Base-by-base conservation (phyloP, 92 coral and sea anemone species). In the Porites rus region DNA sequence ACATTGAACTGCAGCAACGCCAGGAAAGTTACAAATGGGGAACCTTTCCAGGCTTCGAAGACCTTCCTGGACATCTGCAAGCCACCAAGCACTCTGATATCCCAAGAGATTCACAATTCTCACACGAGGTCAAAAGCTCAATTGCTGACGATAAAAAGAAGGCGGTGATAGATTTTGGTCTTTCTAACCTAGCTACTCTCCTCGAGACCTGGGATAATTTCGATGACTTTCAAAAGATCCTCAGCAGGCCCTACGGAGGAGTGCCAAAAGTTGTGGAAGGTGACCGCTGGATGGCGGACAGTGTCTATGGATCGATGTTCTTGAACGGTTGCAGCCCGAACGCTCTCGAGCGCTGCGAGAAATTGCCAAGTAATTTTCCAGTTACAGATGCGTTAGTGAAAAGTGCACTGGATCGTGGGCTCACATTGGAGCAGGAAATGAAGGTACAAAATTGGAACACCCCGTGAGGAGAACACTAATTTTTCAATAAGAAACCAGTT, bases 21-120 rank as follows among this genome's bases (percentile, higher is more conserved):
- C 87, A 90, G 46, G 88, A 76, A 24, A 28, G 20, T 8, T 92
- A 90, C 65, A 67, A 86, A 71, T 92, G 95, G 95, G 88, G 82
- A 24, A 65, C 18, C 59, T 54, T 68, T 25, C 89, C 79, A 22
- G 59, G 61, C 10, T 88, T 81, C 12, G 65, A 89, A 21, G 79
- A 84, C 8, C 67, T 85, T 66, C 91, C 93, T 19, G 93, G 91
- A 2, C 83, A 66, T 18, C 61, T 91, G n/a, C 59, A 91, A 16
- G 91, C 91, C 20, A 7, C 77, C 12, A 65, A 56, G 20, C 88
- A 82, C 74, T 65, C 53, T 12, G 91, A 91, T 10, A 86, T 90
- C 8, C 95, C 95, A 28, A 84, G 91, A 53, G 90, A 89, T 79
- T 88, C 90, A 3, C 93, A 82, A 77, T 89, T 89, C 90, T 79